Evolutionary conservation across 2,797 vertebrate genomes (phyloP).

Genomic region (Anabas testudineus): DNA sequence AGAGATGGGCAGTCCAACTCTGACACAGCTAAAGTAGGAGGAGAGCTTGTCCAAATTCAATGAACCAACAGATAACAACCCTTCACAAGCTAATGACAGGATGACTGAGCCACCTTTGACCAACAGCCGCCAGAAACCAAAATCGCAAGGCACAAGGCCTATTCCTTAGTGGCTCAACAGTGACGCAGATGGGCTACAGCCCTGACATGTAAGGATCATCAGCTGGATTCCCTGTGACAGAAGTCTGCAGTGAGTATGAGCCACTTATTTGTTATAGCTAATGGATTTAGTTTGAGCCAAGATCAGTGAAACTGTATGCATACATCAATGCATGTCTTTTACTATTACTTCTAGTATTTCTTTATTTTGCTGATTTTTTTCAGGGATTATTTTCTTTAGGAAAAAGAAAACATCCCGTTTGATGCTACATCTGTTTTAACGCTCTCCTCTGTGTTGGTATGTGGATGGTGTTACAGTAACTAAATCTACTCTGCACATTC

Average conservation of each 20-base stretch:
- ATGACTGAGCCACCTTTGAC: conserved; percentile 43
- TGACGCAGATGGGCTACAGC: conserved; percentile 19
- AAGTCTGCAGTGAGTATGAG: conserved; percentile 39
- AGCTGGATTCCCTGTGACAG: conserved; percentile 22
- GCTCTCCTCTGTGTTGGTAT: conserved; percentile 46
- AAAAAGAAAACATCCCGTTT: neutral
- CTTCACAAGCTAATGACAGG: conserved; percentile 27
- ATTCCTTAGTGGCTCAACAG: conserved; percentile 1
- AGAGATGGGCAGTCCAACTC: conserved; percentile 42
- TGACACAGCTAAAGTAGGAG: conserved; percentile 18
- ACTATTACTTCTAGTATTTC: neutral
- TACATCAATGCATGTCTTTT: too few relatives aligned
- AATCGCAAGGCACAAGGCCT: conserved; percentile 17
- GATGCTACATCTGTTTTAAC: conserved; percentile 55
- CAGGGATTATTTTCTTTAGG: neutral
- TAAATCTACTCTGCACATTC: conserved; percentile 31
- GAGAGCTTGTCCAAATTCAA: conserved; percentile 15
- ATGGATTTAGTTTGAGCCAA: conserved; percentile 25
- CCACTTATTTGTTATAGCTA: conserved; percentile 17
- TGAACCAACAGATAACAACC: conserved; percentile 6
- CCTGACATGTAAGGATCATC: conserved; percentile 21
- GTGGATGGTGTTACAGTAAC: conserved; percentile 68
- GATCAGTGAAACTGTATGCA: conserved; percentile 26
- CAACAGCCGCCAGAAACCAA: conserved; percentile 13
- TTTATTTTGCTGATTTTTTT: neutral